These are phyloP conservation scores for Cephus pygmeus DNA, from an alignment of 2,888 invertebrate species.

Conservation along the genomic window DNA sequence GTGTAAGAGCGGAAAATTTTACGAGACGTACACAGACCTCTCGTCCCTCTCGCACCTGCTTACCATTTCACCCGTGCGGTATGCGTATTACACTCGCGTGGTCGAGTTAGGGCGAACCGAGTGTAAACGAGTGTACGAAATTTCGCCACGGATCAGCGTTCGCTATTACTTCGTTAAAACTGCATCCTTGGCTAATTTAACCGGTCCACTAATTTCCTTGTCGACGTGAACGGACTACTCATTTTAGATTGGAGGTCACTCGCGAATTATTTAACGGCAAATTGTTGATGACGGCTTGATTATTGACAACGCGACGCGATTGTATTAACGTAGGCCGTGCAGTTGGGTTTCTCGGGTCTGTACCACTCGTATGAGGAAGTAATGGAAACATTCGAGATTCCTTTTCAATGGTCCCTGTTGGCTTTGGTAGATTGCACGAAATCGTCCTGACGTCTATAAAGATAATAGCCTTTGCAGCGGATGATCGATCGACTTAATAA, in stretches of 20 bases:
- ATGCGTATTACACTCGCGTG: neutral
- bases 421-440: too few species aligned
- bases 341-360: neutral
- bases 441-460: neutral
- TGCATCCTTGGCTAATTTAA: neutral
- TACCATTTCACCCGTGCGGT: neutral
- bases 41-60: neutral
- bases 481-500: neutral
- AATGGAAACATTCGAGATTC: rapidly evolving
- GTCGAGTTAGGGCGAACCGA: neutral
- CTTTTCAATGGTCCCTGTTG: too few species aligned
- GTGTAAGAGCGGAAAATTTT: neutral
- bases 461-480: neutral
- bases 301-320: neutral
- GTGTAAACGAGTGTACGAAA: neutral
- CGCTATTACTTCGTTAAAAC: neutral
- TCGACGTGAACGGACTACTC: neutral
- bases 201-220: neutral
- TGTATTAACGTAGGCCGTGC: neutral
- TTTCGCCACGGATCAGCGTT: neutral
- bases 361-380: neutral
- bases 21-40: neutral
- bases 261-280: neutral
- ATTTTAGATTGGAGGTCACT: neutral
- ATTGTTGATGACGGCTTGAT: neutral